phyloP scores from a whole-genome alignment of 2,113 vertebrate species.

The Muntiacus muntjak region DNA sequence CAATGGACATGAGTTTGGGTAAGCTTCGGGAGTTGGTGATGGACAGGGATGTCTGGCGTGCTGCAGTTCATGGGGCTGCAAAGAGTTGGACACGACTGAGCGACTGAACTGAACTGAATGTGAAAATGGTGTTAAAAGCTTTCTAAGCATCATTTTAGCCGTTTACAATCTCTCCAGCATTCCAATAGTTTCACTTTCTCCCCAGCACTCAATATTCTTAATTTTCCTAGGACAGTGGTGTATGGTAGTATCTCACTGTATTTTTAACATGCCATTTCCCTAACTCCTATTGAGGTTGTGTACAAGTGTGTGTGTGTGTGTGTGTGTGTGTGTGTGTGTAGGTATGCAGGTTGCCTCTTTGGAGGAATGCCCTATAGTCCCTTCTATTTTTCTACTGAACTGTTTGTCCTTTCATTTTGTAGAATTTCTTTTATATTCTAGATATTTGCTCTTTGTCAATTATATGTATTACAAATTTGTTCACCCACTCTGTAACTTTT shows the following conservation, averaged over 20 bases:
- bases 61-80: accelerated
- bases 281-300: background rate
- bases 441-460: background rate
- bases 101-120: background rate
- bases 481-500: background rate
- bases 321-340: background rate
- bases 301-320: background rate
- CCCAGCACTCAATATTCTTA: background rate
- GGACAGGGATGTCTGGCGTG: background rate
- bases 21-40: accelerated
- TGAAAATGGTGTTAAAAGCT: background rate
- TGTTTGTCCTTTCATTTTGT: background rate
- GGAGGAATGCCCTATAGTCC: background rate
- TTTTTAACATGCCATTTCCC: background rate
- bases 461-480: background rate
- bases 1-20: accelerated
- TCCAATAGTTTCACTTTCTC: background rate
- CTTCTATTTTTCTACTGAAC: background rate
- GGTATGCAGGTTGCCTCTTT: background rate
- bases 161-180: background rate
- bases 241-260: background rate
- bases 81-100: accelerated
- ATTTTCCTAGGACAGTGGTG: background rate
- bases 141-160: background rate
- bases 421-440: background rate